Percentiles rank a stretch among this genome's conserved stretches.
phyloP scores from a whole-genome alignment of 2,888 invertebrate species.

The Corbicula japonica region DNA sequence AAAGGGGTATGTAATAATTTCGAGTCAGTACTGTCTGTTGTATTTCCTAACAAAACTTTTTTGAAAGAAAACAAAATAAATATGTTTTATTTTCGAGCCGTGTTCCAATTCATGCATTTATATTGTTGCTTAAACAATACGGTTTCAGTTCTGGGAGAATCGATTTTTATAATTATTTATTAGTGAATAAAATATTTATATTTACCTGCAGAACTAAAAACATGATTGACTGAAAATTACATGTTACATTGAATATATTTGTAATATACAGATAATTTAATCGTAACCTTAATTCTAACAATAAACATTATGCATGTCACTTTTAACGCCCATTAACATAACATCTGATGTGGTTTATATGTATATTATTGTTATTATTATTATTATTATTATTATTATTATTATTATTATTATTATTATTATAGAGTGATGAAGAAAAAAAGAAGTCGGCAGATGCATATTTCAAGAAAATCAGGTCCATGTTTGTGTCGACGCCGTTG shows the following conservation, averaged over 20 bases:
- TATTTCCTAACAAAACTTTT: not conserved
- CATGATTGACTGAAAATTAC: not conserved
- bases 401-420: not conserved
- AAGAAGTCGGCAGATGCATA: conserved; percentile 18
- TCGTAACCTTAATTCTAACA: not conserved
- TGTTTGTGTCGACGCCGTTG: conserved; percentile 42
- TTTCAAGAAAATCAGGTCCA: conserved; percentile 33
- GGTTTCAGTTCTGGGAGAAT: not conserved
- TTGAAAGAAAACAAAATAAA: not conserved
- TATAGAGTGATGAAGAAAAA: conserved; percentile 34
- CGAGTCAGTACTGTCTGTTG: not conserved
- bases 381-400: not conserved
- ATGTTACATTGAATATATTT: not conserved
- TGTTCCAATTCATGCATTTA: not conserved
- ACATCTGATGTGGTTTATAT: not conserved
- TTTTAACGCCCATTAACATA: not conserved
- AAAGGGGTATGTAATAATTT: conserved; percentile 29
- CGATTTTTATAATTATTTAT: too few relatives aligned
- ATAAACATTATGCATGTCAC: not conserved
- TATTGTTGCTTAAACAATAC: not conserved
- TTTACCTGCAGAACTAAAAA: too few relatives aligned
- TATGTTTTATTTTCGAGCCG: not conserved
- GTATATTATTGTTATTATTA: not conserved
- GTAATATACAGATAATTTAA: too few relatives aligned
- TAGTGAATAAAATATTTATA: too few relatives aligned